Percentiles rank a stretch among this genome's conserved stretches.
These are phyloP conservation scores for Chanos chanos DNA, from an alignment of 2,797 vertebrate species.

Conservation along the genomic window DNA sequence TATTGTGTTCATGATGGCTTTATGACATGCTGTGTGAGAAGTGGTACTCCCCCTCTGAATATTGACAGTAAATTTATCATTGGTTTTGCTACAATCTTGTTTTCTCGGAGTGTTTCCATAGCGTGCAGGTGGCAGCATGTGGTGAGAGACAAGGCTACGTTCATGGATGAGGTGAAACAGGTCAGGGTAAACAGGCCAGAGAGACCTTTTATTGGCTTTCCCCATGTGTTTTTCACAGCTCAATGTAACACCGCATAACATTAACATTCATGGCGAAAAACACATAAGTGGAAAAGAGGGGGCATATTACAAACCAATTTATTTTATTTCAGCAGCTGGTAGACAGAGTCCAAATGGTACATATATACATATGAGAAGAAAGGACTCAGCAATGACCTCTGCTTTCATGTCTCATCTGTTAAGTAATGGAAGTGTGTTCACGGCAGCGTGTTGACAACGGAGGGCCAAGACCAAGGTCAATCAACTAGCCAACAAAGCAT, in stretches of 20 bases:
- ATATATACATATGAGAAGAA: no score
- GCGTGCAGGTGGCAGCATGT: neutral
- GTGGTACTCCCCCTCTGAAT: neutral
- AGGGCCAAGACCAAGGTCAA: neutral
- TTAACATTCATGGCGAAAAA: neutral
- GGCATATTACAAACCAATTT: no score
- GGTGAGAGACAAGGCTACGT: neutral
- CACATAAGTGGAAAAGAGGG: neutral
- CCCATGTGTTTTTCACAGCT: neutral
- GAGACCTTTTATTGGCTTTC: neutral
- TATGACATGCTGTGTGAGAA: neutral
- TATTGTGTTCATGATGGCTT: neutral
- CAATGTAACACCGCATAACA: neutral
- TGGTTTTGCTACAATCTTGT: no score
- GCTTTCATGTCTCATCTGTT: neutral
- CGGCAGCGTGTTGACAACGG: neutral
- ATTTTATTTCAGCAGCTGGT: neutral
- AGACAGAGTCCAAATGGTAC: no score
- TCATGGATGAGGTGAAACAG: neutral
- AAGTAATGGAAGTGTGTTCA: neutral
- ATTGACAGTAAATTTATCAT: slow-evolving; percentile 11
- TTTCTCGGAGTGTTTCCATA: no score
- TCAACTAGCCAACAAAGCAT: neutral
- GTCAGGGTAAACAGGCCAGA: neutral
- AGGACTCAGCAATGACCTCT: neutral